Evolutionary conservation across 1,140 invertebrate species (phyloP).

Genomic region (Monochamus saltuarius): DNA sequence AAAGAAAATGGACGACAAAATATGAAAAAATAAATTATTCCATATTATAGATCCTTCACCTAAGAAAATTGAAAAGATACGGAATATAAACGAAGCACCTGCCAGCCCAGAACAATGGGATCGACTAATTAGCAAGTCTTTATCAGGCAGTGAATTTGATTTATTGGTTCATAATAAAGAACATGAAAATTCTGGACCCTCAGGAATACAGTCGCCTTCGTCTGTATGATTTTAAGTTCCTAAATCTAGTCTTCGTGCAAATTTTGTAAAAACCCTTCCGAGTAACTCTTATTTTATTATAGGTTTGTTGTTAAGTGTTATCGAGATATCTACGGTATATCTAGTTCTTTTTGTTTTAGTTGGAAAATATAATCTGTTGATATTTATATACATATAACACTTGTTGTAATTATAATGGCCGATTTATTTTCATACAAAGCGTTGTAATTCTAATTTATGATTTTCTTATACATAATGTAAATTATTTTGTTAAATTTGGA

Average conservation of each 20-base stretch:
- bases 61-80: conserved; percentile 27
- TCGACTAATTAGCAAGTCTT: conserved; percentile 54
- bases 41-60: conserved; percentile 19
- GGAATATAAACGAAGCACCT: conserved; percentile 38
- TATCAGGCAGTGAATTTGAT: conserved; percentile 65
- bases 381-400: too few species aligned
- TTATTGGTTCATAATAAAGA: conserved; percentile 57
- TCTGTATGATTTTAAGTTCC: conserved; percentile 13
- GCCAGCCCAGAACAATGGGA: conserved; percentile 54
- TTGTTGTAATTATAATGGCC: too few species aligned
- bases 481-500: too few species aligned
- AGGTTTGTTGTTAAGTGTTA: not conserved
- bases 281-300: not conserved
- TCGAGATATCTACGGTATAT: not conserved
- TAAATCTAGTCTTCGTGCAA: conserved; percentile 11
- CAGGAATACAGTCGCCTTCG: not conserved
- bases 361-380: too few species aligned
- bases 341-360: too few species aligned
- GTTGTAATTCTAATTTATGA: too few species aligned
- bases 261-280: not conserved
- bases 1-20: not conserved
- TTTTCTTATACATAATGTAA: too few species aligned
- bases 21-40: not conserved
- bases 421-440: too few species aligned
- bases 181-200: not conserved